A percentile compares a stretch with the other conserved stretches of the same genome.
Conservation (phyloP, 2,113 vertebrate species). For the Edolisoma coerulescens region DNA sequence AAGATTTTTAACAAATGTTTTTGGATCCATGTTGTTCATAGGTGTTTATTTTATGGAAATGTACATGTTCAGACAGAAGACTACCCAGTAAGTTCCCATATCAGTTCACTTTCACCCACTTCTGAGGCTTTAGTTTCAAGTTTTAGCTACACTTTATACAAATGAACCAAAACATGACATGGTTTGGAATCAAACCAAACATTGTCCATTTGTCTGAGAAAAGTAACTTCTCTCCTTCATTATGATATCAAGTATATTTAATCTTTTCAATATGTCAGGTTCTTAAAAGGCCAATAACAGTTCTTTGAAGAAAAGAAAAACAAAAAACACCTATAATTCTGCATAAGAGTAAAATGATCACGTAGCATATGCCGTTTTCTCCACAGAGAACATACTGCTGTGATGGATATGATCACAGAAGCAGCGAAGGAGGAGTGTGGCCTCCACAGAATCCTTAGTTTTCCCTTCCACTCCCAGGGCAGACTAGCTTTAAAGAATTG, state of each 20-base stretch:
- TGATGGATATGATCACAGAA: background rate
- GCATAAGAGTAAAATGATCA: background rate
- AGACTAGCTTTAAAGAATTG: background rate
- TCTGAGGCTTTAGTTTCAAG: background rate
- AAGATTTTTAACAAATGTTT: background rate
- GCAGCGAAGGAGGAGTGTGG: rapidly evolving
- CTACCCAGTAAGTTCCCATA: background rate
- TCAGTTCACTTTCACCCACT: background rate
- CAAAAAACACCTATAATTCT: background rate
- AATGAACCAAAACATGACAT: background rate
- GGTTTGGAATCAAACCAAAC: background rate
- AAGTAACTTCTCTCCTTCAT: background rate
- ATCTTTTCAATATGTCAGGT: background rate
- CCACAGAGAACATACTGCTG: background rate
- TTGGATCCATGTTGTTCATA: background rate
- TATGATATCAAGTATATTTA: background rate
- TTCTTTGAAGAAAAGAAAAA: background rate
- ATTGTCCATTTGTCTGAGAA: background rate
- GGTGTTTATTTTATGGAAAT: background rate
- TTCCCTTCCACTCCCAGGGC: background rate
- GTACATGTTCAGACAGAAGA: background rate
- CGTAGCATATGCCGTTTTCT: rapidly evolving
- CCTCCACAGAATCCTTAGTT: background rate
- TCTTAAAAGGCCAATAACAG: background rate
- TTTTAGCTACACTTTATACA: background rate